Conservation (phyloP, 2,113 vertebrate genomes). For the Progne subis region DNA sequence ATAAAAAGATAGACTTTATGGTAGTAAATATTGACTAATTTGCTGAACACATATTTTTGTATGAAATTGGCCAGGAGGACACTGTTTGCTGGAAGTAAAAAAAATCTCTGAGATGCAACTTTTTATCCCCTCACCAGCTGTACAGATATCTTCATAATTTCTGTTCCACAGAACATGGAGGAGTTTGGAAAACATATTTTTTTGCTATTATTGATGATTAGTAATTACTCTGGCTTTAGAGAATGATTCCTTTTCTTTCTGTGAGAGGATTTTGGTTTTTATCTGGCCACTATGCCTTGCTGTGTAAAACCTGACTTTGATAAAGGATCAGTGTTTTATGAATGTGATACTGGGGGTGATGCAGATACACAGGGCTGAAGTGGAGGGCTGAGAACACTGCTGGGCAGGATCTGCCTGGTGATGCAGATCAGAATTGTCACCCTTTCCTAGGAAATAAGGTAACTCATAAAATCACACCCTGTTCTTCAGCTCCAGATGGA, state of each 20-base stretch:
- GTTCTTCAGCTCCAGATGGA: background rate
- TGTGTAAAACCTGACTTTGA: background rate
- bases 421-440: background rate
- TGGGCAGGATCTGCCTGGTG: background rate
- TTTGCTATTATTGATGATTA: background rate
- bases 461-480: background rate
- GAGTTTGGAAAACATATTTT: background rate
- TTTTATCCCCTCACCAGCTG: background rate
- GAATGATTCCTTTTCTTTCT: background rate
- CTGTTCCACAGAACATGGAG: background rate
- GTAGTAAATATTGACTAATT: background rate
- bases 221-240: background rate
- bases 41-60: background rate
- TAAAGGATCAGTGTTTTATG: background rate
- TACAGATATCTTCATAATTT: background rate
- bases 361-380: background rate
- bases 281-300: background rate
- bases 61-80: background rate
- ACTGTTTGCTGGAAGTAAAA: background rate
- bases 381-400: background rate
- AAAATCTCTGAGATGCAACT: background rate
- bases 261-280: background rate
- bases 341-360: background rate
- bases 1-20: background rate
- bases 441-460: background rate